A percentile compares a stretch with the other conserved stretches of the same genome.
Conservation (phyloP, 2,113 vertebrate species). For the Scartelaos histophorus region DNA sequence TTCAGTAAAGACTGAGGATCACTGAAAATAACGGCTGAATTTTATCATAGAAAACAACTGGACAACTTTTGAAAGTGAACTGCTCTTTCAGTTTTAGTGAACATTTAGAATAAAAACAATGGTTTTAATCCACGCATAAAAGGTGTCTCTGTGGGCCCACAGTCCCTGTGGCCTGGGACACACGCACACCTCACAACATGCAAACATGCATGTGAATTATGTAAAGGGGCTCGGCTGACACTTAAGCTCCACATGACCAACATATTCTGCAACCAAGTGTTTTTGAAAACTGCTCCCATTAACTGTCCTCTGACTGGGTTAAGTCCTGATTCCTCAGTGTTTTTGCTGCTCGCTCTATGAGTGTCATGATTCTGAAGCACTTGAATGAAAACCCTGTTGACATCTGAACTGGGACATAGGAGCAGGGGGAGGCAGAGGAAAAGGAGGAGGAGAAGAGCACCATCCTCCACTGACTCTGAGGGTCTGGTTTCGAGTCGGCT, state of each 20-base stretch:
- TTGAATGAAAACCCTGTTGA: constrained; percentile 40
- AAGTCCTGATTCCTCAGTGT: neutral
- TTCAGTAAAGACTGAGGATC: neutral
- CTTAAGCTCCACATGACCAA: constrained; percentile 20
- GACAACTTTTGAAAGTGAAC: neutral
- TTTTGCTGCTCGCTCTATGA: constrained; percentile 9
- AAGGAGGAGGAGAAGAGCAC: constrained; percentile 33
- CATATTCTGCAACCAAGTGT: neutral
- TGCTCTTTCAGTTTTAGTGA: neutral
- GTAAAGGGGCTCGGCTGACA: constrained; percentile 52
- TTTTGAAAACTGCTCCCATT: neutral
- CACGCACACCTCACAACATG: constrained; percentile 52
- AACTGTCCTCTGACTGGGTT: neutral
- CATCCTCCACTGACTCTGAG: constrained; percentile 56
- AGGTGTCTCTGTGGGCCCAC: neutral
- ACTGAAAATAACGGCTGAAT: neutral
- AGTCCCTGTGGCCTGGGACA: constrained; percentile 37
- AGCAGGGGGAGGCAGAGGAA: constrained; percentile 24
- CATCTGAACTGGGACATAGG: constrained; percentile 48
- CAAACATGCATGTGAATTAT: constrained; percentile 61
- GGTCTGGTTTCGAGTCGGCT: constrained; percentile 59
- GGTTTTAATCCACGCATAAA: neutral
- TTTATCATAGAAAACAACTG: neutral
- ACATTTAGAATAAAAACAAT: neutral
- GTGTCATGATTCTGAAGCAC: constrained; percentile 7